These are phyloP conservation scores for Petroica traversi DNA, from an alignment of 2,113 vertebrate species.

Conservation along the genomic window DNA sequence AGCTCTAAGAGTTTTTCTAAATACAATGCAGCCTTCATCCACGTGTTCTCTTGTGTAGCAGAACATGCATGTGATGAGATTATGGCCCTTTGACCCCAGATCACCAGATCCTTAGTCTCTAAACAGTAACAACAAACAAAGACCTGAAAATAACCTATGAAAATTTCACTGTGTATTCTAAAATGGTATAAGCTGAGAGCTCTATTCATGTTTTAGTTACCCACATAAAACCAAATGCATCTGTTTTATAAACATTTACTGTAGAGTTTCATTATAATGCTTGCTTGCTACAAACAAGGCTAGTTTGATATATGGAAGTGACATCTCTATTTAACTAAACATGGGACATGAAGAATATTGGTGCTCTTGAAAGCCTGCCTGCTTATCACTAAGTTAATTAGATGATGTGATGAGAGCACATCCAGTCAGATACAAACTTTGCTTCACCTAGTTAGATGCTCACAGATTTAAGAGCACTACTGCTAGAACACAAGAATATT, in stretches of 20 bases:
- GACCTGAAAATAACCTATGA: background rate
- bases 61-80: background rate
- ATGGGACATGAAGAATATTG: background rate
- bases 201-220: background rate
- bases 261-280: background rate
- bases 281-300: background rate
- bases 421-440: background rate
- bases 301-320: background rate
- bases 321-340: background rate
- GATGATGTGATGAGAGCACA: background rate
- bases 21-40: background rate
- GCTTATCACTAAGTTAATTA: background rate
- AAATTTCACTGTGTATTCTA: background rate
- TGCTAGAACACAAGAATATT: background rate
- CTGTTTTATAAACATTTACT: background rate
- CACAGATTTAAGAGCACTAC: background rate
- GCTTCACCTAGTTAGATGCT: background rate
- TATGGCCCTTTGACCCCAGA: background rate
- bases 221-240: background rate
- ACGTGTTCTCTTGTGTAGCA: accelerated
- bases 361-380: background rate
- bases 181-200: background rate
- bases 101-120: background rate
- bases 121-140: background rate
- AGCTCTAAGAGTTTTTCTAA: background rate